A percentile compares a stretch with the other conserved stretches of the same genome.
phyloP scores from a whole-genome alignment of 2,113 vertebrate genomes.

The Orycteropus afer region DNA sequence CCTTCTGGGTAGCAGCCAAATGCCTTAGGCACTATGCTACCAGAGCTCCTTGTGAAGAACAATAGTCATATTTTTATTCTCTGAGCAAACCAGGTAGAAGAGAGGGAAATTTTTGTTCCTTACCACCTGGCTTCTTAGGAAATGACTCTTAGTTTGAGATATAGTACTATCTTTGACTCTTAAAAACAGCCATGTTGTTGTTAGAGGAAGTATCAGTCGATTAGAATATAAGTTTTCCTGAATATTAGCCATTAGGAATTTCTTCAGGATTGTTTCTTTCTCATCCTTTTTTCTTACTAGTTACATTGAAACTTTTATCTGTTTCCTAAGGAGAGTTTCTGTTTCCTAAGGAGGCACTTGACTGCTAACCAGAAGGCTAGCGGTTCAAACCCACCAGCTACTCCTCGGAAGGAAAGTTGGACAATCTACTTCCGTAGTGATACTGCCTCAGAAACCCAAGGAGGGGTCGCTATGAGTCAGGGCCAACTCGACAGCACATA shows the following conservation, averaged over 20 bases:
- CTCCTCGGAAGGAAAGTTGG: no score
- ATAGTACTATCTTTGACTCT: neutral
- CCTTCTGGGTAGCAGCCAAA: no score
- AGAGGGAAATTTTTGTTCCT: neutral
- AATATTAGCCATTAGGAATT: neutral
- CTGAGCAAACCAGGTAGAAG: neutral
- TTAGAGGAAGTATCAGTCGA: neutral
- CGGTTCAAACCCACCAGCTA: no score
- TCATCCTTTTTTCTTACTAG: neutral
- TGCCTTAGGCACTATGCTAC: no score
- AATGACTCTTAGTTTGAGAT: neutral
- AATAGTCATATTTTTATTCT: neutral
- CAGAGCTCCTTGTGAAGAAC: neutral
- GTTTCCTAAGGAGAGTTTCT: neutral
- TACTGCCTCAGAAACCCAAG: no score
- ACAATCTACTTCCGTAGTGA: no score
- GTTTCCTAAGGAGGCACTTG: no score
- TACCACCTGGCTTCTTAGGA: neutral
- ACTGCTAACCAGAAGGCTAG: no score
- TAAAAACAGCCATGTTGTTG: neutral
- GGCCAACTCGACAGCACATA: no score
- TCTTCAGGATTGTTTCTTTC: neutral
- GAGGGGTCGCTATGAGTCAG: no score
- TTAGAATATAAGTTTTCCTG: neutral
- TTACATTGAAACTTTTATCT: neutral